Evolutionary conservation across 2,888 invertebrate species (phyloP).

Genomic region (Fabriciana adippe): DNA sequence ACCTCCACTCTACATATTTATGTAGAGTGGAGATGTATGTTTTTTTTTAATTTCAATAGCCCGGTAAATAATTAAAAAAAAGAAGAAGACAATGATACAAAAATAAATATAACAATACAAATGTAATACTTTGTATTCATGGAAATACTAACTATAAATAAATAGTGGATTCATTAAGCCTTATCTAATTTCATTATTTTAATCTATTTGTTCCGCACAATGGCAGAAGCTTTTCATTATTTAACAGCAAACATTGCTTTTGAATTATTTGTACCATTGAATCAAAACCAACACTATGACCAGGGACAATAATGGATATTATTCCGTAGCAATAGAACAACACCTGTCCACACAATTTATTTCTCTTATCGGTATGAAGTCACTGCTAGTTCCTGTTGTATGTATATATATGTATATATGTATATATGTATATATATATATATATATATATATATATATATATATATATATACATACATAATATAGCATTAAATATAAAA

Average conservation of each 20-base stretch:
- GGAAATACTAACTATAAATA: too few species aligned
- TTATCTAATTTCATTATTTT: constrained; percentile 20
- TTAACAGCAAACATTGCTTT: constrained; percentile 20
- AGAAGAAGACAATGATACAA: too few species aligned
- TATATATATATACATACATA: background rate
- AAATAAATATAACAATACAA: too few species aligned
- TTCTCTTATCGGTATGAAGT: constrained; percentile 32
- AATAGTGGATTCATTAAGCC: background rate
- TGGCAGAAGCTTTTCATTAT: constrained; percentile 19
- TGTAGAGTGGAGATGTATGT: too few species aligned
- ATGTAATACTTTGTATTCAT: too few species aligned
- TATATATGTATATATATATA: too few species aligned
- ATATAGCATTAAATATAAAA: background rate
- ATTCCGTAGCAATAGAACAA: constrained; percentile 1
- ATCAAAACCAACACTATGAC: constrained; percentile 12
- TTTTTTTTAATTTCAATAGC: too few species aligned
- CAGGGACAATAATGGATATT: constrained; percentile 6
- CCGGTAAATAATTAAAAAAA: too few species aligned
- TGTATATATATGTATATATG: too few species aligned
- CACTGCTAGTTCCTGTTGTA: constrained; percentile 27
- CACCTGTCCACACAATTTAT: constrained; percentile 20
- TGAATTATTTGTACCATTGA: constrained; percentile 4
- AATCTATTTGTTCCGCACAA: constrained; percentile 18
- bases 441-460: too few species aligned
- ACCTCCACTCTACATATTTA: too few species aligned